Evolutionary conservation across 2,113 vertebrate genomes (phyloP).

Genomic region (Noctilio leporinus): DNA sequence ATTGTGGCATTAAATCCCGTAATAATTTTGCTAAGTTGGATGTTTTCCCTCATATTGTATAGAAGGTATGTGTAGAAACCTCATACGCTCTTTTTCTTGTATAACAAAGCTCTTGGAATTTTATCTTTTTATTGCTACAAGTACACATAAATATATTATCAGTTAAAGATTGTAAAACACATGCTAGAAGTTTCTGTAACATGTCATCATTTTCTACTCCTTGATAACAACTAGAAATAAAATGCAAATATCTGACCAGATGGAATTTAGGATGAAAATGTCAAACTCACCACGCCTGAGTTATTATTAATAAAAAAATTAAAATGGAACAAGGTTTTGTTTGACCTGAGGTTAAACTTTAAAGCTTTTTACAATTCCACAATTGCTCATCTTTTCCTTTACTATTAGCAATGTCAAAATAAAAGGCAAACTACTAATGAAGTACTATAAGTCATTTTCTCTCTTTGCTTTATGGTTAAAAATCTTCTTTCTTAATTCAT

Average conservation of each 20-base stretch:
- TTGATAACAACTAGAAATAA: not conserved
- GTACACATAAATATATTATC: not conserved
- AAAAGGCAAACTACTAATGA: not conserved
- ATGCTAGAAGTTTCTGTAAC: not conserved
- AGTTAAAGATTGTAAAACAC: not conserved
- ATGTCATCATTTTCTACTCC: not conserved
- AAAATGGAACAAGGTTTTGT: not conserved
- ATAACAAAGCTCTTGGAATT: not conserved
- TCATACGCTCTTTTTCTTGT: not conserved
- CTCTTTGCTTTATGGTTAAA: not conserved
- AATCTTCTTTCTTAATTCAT: not conserved
- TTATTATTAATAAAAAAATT: not conserved
- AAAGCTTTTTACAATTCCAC: not conserved
- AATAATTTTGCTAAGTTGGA: not conserved
- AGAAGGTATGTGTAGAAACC: not conserved
- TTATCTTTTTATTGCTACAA: not conserved
- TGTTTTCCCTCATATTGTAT: not conserved
- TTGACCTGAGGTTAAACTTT: not conserved
- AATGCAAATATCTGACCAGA: not conserved
- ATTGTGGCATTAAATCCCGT: not conserved
- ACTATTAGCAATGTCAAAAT: not conserved
- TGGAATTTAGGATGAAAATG: not conserved
- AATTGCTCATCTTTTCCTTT: not conserved
- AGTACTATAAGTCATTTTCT: not conserved
- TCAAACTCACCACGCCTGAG: not conserved